Percentiles rank a stretch among this genome's conserved stretches.
Evolutionary conservation across 1,140 invertebrate genomes (phyloP).

Genomic region (Tenebrio molitor): DNA sequence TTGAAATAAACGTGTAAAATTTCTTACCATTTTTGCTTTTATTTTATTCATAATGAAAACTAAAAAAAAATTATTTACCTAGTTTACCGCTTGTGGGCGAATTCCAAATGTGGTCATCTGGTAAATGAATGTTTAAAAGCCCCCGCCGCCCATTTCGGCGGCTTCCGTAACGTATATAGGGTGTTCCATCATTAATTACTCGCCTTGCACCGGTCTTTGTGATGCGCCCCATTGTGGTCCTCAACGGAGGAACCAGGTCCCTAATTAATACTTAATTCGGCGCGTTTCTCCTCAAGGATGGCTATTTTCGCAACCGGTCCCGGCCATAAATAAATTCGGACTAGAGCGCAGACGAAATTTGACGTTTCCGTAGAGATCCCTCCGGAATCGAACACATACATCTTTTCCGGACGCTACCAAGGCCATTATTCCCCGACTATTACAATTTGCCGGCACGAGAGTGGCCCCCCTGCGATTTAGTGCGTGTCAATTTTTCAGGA

Average conservation of each 20-base stretch:
- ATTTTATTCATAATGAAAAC: too few species aligned
- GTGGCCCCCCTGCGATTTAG: conserved; percentile 14
- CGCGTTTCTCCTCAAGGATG: not conserved
- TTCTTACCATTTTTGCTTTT: too few species aligned
- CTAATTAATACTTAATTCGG: not conserved
- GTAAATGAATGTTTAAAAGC: too few species aligned
- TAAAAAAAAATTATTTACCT: too few species aligned
- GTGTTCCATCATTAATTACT: not conserved
- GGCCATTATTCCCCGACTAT: not conserved
- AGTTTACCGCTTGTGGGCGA: too few species aligned
- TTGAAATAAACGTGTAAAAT: too few species aligned
- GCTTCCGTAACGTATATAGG: not conserved
- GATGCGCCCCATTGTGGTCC: too few species aligned
- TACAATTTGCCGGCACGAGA: not conserved
- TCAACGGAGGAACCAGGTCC: not conserved
- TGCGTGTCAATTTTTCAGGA: conserved; percentile 27
- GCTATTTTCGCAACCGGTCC: not conserved
- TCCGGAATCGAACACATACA: not conserved
- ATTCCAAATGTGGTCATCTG: too few species aligned
- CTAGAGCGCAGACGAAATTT: not conserved
- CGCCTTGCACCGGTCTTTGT: too few species aligned
- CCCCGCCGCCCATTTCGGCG: not conserved
- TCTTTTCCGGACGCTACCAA: not conserved
- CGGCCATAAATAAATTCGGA: conserved; percentile 6
- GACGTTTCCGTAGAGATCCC: not conserved